Evolutionary conservation across 1,140 invertebrate species (phyloP), one percentile per base, ranked within the genome.

Genomic region (Zaprionus inermis): DNA sequence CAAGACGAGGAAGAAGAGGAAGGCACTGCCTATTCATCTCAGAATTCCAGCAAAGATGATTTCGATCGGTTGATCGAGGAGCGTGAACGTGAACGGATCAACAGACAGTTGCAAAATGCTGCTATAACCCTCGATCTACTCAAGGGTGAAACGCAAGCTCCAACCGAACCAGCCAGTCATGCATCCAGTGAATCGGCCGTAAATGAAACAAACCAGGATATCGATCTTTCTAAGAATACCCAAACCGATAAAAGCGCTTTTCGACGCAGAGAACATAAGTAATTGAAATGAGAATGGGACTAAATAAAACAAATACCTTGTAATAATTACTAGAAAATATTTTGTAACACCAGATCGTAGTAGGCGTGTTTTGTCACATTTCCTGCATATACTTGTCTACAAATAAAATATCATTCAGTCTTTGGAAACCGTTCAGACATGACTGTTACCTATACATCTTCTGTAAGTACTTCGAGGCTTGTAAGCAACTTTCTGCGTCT

Each of bases 371-470:
- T 12, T 0, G n/a, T 5, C 3, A 18, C 1, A 3, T 10, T 16
- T 16, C 49, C 3, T 28, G 7, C 6, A 9, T 18, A 9, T 20
- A 4, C 4, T 12, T 22, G 11, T 2, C 1, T 2, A 30, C 11
- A 60, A 34, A 9, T 20, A 24, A 32, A 24, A 14, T 38, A 38
- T 24, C 32, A 57, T 76, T 54, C 7, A 55, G 36, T 59, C 14
- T 2, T 22, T 69, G 16, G 36, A 11, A 5, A 3, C 0, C 10
- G 0, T 41, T 60, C 49, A 75, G 63, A 36, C 34, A 91, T 91
- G 90, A 91, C 90, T 30, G 90, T 91, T 11, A 90, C 90, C 12
- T 91, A 91, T 52, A 91, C 90, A 0, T 67, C 84, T 0, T 57
- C 61, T 36, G 90, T 91, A 0, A 64, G 49, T 24, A 90, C 90